Percentiles rank a stretch among this genome's conserved stretches.
phyloP scores from a whole-genome alignment of 2,888 invertebrate genomes.

The Galerucella pusilla region DNA sequence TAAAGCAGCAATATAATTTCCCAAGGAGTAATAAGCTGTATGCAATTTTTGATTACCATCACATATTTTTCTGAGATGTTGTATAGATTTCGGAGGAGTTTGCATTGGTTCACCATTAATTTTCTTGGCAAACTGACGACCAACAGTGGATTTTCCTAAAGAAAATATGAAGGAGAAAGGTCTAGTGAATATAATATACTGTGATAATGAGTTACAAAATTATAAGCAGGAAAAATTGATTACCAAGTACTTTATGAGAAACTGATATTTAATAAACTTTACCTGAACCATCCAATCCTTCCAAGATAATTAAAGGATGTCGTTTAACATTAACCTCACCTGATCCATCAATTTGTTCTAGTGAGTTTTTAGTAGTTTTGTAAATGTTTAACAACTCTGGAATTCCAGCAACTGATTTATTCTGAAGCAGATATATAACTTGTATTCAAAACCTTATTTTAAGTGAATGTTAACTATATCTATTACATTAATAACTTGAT shows the following conservation, averaged over 20 bases:
- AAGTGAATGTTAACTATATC: background rate
- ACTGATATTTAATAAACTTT: constrained; percentile 28
- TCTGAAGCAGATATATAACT: constrained; percentile 44
- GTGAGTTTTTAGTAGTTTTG: constrained; percentile 43
- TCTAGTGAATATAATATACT: too few species aligned
- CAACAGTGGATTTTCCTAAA: constrained; percentile 64
- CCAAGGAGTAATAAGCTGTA: constrained; percentile 64
- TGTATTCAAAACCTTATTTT: constrained; percentile 13
- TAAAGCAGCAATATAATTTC: constrained; percentile 65
- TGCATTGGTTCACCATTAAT: constrained; percentile 56
- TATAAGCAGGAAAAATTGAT: too few species aligned
- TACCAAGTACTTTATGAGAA: background rate
- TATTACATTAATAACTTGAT: too few species aligned
- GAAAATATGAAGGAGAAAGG: constrained; percentile 3
- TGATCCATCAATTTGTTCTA: constrained; percentile 33
- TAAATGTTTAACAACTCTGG: constrained; percentile 56
- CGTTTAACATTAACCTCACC: constrained; percentile 46
- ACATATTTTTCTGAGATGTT: constrained; percentile 59
- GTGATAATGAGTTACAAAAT: too few species aligned
- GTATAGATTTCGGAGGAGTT: constrained; percentile 63
- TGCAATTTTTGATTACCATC: constrained; percentile 56
- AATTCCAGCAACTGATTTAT: constrained; percentile 51
- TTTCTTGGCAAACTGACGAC: constrained; percentile 57
- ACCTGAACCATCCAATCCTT: constrained; percentile 67
- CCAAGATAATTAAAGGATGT: constrained; percentile 64